These are phyloP conservation scores for Melanitta fusca DNA, from an alignment of 2,797 vertebrate species.

Conservation along the genomic window DNA sequence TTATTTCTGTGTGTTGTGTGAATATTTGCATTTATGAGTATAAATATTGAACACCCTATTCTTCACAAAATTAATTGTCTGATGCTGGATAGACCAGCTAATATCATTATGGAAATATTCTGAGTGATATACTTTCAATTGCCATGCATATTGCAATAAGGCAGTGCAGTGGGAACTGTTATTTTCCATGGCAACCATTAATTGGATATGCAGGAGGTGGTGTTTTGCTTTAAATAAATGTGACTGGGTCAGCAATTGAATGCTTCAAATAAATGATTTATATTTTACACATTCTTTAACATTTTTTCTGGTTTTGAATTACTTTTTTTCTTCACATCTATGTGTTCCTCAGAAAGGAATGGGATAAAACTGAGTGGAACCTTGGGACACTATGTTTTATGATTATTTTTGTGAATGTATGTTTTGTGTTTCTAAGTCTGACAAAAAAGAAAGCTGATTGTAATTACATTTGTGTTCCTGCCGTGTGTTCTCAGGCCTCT, in stretches of 20 bases:
- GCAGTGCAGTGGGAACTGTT: neutral
- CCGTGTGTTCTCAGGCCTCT: constrained; percentile 7
- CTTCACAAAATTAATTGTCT: constrained; percentile 49
- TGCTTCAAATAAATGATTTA: constrained; percentile 13
- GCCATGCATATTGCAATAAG: constrained; percentile 38
- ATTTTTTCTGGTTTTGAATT: neutral
- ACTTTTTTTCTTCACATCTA: neutral
- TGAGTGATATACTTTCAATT: constrained; percentile 44
- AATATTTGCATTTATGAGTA: constrained; percentile 31
- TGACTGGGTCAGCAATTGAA: constrained; percentile 42
- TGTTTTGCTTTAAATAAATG: constrained; percentile 61
- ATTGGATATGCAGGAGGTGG: constrained; percentile 43
- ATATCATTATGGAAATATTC: constrained; percentile 58
- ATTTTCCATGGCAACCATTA: constrained; percentile 68
- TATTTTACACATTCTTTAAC: neutral
- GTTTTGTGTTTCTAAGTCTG: constrained; percentile 12
- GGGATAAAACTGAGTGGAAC: neutral
- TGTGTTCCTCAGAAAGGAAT: neutral
- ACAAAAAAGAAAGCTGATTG: constrained; percentile 53
- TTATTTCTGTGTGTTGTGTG: neutral
- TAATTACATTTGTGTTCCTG: constrained; percentile 38
- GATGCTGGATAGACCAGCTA: constrained; percentile 14
- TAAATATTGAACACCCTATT: constrained; percentile 38
- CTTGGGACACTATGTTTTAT: neutral
- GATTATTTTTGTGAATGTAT: constrained; percentile 7